Evolutionary conservation across 1,140 invertebrate genomes (phyloP).

Genomic region (Zaprionus camerounensis): DNA sequence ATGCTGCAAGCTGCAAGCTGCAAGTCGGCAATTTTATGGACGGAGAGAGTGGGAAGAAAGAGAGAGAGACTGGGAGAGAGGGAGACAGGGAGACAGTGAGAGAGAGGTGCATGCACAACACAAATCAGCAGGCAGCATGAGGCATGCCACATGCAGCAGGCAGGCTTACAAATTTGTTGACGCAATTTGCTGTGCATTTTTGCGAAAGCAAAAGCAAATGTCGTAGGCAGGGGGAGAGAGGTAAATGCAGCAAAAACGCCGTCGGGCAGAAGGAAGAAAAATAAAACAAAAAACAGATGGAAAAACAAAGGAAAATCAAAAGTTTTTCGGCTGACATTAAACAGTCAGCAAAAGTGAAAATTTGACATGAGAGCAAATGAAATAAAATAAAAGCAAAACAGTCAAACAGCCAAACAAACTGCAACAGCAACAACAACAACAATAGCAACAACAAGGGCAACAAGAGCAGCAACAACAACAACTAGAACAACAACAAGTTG

Average conservation of each 20-base stretch:
- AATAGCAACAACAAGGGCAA: slow-evolving; percentile 24
- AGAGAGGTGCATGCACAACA: slow-evolving; percentile 37
- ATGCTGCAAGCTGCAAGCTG: slow-evolving; percentile 12
- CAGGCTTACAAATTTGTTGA: slow-evolving; percentile 48
- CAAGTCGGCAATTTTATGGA: slow-evolving; percentile 42
- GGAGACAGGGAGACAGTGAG: background rate
- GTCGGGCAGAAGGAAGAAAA: background rate
- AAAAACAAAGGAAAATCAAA: slow-evolving; percentile 24
- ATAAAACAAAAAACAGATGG: background rate
- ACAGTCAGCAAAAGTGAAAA: slow-evolving; percentile 78
- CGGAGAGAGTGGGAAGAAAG: too few species aligned
- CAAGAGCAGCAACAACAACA: slow-evolving; percentile 13
- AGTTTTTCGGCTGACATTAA: slow-evolving; percentile 61
- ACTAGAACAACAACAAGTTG: background rate
- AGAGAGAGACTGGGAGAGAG: too few species aligned
- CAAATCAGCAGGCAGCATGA: slow-evolving; percentile 2
- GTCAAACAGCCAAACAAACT: slow-evolving; percentile 29
- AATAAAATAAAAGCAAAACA: slow-evolving; percentile 66
- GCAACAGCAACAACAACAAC: slow-evolving; percentile 32
- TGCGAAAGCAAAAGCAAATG: slow-evolving; percentile 13
- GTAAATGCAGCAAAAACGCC: too few species aligned
- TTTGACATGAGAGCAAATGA: slow-evolving; percentile 73
- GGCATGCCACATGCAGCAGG: slow-evolving; percentile 10
- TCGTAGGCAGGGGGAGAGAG: background rate
- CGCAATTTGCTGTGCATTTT: slow-evolving; percentile 47